Evolutionary conservation across 2,113 vertebrate genomes (phyloP), one percentile per base, ranked within the genome.

Genomic region (Heterocephalus glaber): DNA sequence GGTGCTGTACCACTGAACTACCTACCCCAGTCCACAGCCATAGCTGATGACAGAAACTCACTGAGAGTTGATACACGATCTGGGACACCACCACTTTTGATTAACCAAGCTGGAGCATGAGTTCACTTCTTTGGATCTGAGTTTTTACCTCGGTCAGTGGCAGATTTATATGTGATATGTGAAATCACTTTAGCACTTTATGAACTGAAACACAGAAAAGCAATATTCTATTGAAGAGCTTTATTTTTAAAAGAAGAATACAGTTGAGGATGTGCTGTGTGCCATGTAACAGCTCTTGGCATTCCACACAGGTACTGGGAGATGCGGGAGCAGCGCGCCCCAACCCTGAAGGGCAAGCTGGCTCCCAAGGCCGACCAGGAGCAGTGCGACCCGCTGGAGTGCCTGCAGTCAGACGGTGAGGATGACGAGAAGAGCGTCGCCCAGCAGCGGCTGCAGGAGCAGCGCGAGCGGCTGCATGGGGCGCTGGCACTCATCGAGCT

Each of bases 401-500:
- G 99, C 81, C 98, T 99, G 47, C 99, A 99, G 49, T 99, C 99
- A 0, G 99, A 99, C 1, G 99, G 99, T 95, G 99, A 99, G 5
- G 98, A 99, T 0, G 99, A 99, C 1, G 99, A 99, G 60, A 99
- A 99, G 35, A 99, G 98, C 8, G 98, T 99, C 2, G 99, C 99
- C n/a, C 97, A 98, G 86, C 98, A 98, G 9, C 98, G 99, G 44
- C 99, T 99, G 28, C 99, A 99, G 98, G 99, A 99, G 96, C 99
- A 99, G 95, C 98, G 99, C 0, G 99, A 99, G 97, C 99, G 99
- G 94, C 99, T 99, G 96, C 99, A 99, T 0, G 99, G 99, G 0
- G 99, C 99, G 0, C 98, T 99, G 86, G 99, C 99, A 0, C 99
- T 99, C 95, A 99, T 99, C 1, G 99, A 99, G 99, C 98, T 99